Conservation (phyloP, 2,113 vertebrate species). For the Xiphophorus couchianus region DNA sequence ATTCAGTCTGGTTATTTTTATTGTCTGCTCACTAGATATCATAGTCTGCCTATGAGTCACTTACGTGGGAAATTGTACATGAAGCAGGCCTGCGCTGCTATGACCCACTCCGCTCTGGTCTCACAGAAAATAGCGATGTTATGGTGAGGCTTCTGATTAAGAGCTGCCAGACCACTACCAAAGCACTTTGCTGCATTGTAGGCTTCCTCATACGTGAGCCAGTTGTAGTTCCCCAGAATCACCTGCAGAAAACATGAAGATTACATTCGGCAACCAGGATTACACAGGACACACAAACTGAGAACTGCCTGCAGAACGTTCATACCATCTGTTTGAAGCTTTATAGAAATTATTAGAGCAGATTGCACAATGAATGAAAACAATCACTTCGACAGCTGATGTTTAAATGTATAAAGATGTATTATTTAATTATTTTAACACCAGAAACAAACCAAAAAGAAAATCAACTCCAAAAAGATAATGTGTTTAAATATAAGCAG, state of each 20-base stretch:
- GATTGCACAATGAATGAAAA: neutral
- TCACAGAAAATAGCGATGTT: slow-evolving; percentile 98
- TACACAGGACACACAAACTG: neutral
- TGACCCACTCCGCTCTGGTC: slow-evolving; percentile 95
- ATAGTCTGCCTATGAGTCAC: slow-evolving; percentile 56
- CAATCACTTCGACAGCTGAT: neutral
- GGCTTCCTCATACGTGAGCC: slow-evolving; percentile 91
- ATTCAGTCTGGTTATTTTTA: neutral
- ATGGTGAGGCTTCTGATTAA: slow-evolving; percentile 90
- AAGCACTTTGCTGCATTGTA: slow-evolving; percentile 86
- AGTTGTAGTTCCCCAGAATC: slow-evolving; percentile 93
- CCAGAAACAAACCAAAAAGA: neutral
- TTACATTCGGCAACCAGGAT: neutral
- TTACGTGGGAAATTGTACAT: slow-evolving; percentile 96
- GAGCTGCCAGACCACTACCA: slow-evolving; percentile 88
- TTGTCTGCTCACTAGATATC: neutral
- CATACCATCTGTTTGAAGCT: neutral
- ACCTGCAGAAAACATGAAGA: slow-evolving; percentile 81
- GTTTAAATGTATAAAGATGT: neutral
- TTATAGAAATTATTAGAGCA: neutral
- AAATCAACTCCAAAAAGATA: neutral
- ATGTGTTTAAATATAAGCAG: neutral
- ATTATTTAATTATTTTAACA: neutral
- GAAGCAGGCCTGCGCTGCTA: slow-evolving; percentile 94
- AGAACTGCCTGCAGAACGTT: too few relatives aligned